Evolutionary conservation across 1,140 invertebrate species (phyloP), one percentile per base, ranked within the genome.

Genomic region (Zaprionus vittiger): DNA sequence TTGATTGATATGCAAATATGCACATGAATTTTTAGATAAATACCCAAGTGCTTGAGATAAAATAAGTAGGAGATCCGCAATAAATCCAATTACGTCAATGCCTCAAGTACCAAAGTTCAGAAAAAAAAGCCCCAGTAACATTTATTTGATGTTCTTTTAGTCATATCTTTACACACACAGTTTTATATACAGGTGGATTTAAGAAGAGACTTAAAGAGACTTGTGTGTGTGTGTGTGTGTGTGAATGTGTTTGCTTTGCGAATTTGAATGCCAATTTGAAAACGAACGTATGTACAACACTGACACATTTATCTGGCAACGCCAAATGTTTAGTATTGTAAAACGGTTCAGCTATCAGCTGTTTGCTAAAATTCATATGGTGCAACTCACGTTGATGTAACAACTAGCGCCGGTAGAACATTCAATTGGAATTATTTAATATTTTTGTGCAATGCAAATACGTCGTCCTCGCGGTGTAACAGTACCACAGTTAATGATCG

Each of bases 381-480:
- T 47, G 24, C 22, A 47, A 47, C 59, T 54, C 6, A 17, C 28
- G 70, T 73, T 77, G 63, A 77, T 73, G 74, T 77, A 77, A 77
- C 63, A 77, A 77, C 70, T 67, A 22, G 22, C 15, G 15, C 70
- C 69, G 70, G 74, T 17, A 61, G 15, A 22, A 76, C 44, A 52
- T 49, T 24, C 41, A 60, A 5, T 52, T 77, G 24, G 11, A 26
- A 14, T 15, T 52, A 11, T 55, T 57, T 61, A 4, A 31, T 54
- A 37, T 37, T 34, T 1, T 28, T 61, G 47, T 84, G 83, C 55
- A 59, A 93, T 93, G 93, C 91, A 90, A 84, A 93, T 93, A 70
- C 92, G 92, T 76, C 90, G 92, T 63, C 93, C 93, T 17, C 79
- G 77, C 7, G 93, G 93, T 72, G 69, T 93, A 6, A 92, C 92